phyloP scores from a whole-genome alignment of 2,113 vertebrate species.

The Trachemys scripta region DNA sequence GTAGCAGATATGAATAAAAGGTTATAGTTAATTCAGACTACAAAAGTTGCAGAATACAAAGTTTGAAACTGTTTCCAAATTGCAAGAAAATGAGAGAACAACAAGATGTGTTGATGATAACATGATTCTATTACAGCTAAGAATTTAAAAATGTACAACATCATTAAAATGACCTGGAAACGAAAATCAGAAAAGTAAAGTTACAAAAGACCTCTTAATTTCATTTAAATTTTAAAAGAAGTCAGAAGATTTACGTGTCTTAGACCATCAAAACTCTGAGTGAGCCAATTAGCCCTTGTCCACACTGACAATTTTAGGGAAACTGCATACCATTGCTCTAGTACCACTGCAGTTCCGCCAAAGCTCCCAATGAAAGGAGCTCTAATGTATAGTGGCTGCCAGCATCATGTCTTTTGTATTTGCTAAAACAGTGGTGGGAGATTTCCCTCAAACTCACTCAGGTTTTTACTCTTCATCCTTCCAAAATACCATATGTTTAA shows the following conservation, averaged over 20 bases:
- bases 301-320: neutral
- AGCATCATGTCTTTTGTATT: neutral
- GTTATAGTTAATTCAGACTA: neutral
- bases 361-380: neutral
- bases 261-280: neutral
- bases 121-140: neutral
- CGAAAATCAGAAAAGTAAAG: neutral
- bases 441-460: neutral
- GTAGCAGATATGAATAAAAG: neutral
- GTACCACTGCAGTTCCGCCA: neutral
- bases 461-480: neutral
- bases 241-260: neutral
- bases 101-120: neutral
- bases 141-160: neutral
- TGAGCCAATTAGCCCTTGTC: neutral
- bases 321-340: neutral
- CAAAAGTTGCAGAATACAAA: neutral
- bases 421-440: neutral
- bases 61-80: neutral
- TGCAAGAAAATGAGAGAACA: neutral
- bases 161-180: neutral
- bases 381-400: neutral
- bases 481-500: neutral
- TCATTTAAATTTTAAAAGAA: neutral
- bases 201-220: neutral